These are phyloP conservation scores for Heliconius aoede DNA, from an alignment of 2,888 invertebrate species.

Conservation along the genomic window DNA sequence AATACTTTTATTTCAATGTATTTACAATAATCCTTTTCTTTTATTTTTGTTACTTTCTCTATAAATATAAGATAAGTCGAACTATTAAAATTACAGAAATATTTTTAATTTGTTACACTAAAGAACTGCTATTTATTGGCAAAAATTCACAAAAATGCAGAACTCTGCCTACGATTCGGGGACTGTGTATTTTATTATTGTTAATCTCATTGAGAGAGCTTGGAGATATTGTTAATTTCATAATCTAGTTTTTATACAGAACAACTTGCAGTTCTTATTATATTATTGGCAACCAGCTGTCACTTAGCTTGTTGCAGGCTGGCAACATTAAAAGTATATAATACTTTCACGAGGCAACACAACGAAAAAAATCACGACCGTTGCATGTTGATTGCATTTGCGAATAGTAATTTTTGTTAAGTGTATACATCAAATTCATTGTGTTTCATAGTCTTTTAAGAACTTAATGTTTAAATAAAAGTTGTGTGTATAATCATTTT, in stretches of 20 bases:
- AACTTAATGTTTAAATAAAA: slow-evolving; percentile 59
- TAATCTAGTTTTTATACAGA: background rate
- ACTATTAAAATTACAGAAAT: too few relatives aligned
- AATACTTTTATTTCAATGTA: too few relatives aligned
- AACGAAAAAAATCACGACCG: slow-evolving; percentile 62
- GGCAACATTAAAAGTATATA: slow-evolving; percentile 43
- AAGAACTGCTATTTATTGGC: too few relatives aligned
- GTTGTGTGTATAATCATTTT: slow-evolving; percentile 31
- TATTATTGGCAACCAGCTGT: background rate
- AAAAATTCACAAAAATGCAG: too few relatives aligned
- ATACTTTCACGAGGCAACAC: slow-evolving; percentile 17
- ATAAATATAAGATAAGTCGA: too few relatives aligned
- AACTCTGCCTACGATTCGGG: too few relatives aligned
- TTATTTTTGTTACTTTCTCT: too few relatives aligned
- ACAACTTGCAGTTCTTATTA: background rate
- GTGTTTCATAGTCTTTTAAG: slow-evolving; percentile 56
- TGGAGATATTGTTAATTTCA: background rate
- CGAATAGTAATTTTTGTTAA: slow-evolving; percentile 69
- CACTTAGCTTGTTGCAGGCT: slow-evolving; percentile 32
- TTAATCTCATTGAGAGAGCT: too few relatives aligned
- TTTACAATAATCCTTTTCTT: too few relatives aligned
- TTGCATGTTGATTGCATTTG: slow-evolving; percentile 75
- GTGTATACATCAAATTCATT: slow-evolving; percentile 70
- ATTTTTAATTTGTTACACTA: too few relatives aligned
- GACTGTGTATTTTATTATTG: background rate